Evolutionary conservation across 2,888 invertebrate species (phyloP), one percentile per base, ranked within the genome.

Genomic region (Nycteola revayana): DNA sequence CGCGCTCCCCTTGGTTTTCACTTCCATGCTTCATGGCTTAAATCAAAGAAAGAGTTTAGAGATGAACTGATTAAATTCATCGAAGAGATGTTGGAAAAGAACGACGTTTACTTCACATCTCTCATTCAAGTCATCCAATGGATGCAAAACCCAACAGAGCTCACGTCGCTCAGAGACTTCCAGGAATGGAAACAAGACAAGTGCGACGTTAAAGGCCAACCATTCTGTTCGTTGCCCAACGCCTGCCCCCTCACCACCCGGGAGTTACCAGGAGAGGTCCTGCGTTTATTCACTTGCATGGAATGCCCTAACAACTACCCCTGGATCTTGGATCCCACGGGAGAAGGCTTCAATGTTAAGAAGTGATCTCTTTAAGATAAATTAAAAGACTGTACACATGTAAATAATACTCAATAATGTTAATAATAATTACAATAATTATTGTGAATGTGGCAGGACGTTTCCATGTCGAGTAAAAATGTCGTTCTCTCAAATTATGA

Each of bases 221-320:
- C 97, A 36, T 96, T 93, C 91, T 97, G 97, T 75, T 97, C 96
- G 1, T 83, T 97, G 60, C 97, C 97, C 38, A 97, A 97, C 70
- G 94, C 96, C 33, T 97, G 97, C 75, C 95, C 96, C 7, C 83
- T 97, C 59, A 96, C 93, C 26, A 97, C 97, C 41, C 90, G 96
- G 65, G 97, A 97, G 83, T 86, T 97, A 53, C 97, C 97, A 18
- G 97, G 97, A 45, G 97, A 97, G 84, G 96, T 96, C 28, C 91
- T 97, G 28, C 94, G 97, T 75, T 91, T 97, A 39, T 97, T 97
- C 90, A 97, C 97, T 35, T 97, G 97, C 83, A 96, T 97, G 95
- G 97, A 97, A 80, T 97, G 97, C 79, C 97, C 97, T 42, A 95
- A 96, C 76, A 96, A 97, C 85, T 97, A 97, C 74, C 97, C 97